Evolutionary conservation across 1,140 invertebrate genomes (phyloP).

Genomic region (Ericerus pela): DNA sequence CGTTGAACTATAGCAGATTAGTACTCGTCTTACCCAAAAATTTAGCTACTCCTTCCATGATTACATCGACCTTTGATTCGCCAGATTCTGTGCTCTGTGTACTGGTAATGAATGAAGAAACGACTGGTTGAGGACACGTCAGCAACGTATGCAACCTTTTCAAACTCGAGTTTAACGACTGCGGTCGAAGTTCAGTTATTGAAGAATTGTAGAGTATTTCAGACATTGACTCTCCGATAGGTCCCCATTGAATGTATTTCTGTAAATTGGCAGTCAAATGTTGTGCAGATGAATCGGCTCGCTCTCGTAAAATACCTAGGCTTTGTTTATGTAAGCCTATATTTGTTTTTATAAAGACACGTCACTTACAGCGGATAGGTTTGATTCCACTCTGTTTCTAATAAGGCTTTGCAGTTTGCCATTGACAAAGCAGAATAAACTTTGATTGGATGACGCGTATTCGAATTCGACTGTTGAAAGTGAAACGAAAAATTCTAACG

Average conservation of each 20-base stretch:
- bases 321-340: not conserved
- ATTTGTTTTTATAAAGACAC: not conserved
- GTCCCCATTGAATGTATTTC: conserved; percentile 91
- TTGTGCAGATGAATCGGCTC: too few species aligned
- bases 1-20: too few species aligned
- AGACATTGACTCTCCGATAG: conserved; percentile 59
- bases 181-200: conserved; percentile 62
- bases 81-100: conserved; percentile 43
- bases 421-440: not conserved
- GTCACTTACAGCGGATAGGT: not conserved
- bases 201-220: not conserved
- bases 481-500: not conserved
- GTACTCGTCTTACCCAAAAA: conserved; percentile 48
- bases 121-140: conserved; percentile 67
- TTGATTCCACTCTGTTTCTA: not conserved
- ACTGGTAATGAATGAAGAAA: conserved; percentile 56
- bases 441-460: not conserved
- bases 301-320: too few species aligned
- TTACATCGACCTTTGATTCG: conserved; percentile 27
- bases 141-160: conserved; percentile 71
- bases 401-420: not conserved
- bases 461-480: not conserved
- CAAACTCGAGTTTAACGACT: conserved; percentile 77
- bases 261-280: too few species aligned
- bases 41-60: conserved; percentile 61